Conservation (phyloP, 2,797 vertebrate genomes). For the Chrysocyon brachyurus region DNA sequence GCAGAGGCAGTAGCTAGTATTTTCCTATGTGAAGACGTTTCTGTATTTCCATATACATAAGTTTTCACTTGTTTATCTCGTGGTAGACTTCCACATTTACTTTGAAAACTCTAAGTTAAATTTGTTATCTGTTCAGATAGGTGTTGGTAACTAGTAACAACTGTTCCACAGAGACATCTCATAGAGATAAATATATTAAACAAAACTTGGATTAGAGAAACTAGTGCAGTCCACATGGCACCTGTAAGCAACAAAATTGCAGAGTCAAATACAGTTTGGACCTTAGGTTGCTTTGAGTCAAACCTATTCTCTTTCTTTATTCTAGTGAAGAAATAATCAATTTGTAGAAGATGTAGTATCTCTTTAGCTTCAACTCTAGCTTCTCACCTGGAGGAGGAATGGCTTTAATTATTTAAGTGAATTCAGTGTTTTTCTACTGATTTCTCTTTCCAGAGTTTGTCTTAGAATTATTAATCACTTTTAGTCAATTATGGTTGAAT, state of each 20-base stretch:
- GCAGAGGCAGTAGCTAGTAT: background rate
- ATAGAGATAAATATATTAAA: background rate
- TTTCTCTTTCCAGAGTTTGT: background rate
- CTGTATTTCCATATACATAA: background rate
- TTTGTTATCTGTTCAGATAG: constrained; percentile 3
- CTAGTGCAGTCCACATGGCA: background rate
- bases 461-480: background rate
- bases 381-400: background rate
- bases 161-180: background rate
- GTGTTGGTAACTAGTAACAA: background rate
- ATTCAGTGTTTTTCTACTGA: background rate
- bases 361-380: background rate
- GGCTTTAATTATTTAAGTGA: background rate
- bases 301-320: background rate
- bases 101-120: background rate
- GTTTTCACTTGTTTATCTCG: background rate
- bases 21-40: background rate
- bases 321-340: background rate
- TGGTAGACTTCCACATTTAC: background rate
- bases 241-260: background rate
- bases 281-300: background rate
- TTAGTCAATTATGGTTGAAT: background rate
- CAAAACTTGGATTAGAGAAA: background rate
- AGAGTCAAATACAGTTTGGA: background rate
- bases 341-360: background rate